phyloP scores from a whole-genome alignment of 2,113 vertebrate species.

The Calonectris borealis region DNA sequence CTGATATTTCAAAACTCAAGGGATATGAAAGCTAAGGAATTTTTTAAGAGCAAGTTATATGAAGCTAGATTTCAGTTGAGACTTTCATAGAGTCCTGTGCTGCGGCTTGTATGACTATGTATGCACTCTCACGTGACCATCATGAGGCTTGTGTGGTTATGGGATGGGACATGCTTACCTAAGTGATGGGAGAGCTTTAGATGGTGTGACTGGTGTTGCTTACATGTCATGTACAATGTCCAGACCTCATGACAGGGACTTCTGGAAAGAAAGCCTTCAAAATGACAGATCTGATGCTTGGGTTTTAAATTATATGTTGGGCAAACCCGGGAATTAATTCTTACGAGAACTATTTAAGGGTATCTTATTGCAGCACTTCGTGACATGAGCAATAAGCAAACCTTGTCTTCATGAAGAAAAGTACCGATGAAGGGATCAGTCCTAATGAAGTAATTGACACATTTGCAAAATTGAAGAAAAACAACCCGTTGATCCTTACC shows the following conservation, averaged over 20 bases:
- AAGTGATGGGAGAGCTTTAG: background rate
- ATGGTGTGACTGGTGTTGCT: background rate
- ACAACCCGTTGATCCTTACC: background rate
- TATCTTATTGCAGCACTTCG: accelerated
- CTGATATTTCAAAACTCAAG: background rate
- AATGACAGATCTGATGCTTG: background rate
- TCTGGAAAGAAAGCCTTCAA: background rate
- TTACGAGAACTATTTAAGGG: background rate
- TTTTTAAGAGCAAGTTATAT: background rate
- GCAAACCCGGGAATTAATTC: background rate
- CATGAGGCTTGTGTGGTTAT: accelerated
- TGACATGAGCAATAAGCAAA: background rate
- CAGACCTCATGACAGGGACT: background rate
- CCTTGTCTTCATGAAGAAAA: background rate
- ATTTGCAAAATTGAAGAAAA: conserved; percentile 5
- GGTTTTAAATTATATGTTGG: background rate
- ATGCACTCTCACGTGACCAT: accelerated
- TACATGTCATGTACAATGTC: too few relatives aligned
- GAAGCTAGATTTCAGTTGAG: background rate
- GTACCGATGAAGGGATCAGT: background rate
- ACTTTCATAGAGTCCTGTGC: background rate
- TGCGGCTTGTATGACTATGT: background rate
- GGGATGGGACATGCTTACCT: too few relatives aligned
- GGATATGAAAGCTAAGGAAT: background rate
- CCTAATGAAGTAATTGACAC: background rate